phyloP scores from a whole-genome alignment of 1,140 invertebrate species.

The Bombyx mandarina region DNA sequence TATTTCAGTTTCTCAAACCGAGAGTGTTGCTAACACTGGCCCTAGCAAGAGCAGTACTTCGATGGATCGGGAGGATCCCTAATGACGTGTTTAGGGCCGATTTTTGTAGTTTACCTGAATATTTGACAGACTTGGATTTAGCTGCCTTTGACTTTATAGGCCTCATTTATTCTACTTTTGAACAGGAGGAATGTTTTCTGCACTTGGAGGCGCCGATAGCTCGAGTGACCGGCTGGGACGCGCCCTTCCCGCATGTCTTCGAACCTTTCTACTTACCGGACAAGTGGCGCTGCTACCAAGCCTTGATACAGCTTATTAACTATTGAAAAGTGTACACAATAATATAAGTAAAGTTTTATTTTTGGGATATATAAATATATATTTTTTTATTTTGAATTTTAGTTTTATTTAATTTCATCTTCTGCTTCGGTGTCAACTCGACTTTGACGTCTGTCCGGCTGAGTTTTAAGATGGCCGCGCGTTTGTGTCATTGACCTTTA shows the following conservation, averaged over 20 bases:
- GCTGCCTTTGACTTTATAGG: no score
- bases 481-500: no score
- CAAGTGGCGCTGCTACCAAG: conserved; percentile 92
- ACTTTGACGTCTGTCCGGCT: no score
- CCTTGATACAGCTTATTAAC: conserved; percentile 81
- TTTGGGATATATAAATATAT: conserved; percentile 1
- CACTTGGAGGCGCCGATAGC: conserved; percentile 93
- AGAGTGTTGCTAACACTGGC: no score
- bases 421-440: no score
- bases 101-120: no score
- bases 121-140: no score
- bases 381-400: neutral
- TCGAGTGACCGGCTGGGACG: conserved; percentile 96
- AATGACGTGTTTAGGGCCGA: no score
- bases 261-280: conserved; percentile 97
- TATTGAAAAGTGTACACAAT: conserved; percentile 70
- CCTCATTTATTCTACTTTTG: neutral
- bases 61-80: no score
- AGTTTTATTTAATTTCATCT: neutral
- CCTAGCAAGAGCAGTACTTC: no score
- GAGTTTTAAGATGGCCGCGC: no score
- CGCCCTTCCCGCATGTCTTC: conserved; percentile 96
- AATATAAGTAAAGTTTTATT: conserved; percentile 1
- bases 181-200: conserved; percentile 93
- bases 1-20: no score